These are phyloP conservation scores for Solenodon paradoxus DNA, from an alignment of 2,113 vertebrate genomes.

Conservation along the genomic window DNA sequence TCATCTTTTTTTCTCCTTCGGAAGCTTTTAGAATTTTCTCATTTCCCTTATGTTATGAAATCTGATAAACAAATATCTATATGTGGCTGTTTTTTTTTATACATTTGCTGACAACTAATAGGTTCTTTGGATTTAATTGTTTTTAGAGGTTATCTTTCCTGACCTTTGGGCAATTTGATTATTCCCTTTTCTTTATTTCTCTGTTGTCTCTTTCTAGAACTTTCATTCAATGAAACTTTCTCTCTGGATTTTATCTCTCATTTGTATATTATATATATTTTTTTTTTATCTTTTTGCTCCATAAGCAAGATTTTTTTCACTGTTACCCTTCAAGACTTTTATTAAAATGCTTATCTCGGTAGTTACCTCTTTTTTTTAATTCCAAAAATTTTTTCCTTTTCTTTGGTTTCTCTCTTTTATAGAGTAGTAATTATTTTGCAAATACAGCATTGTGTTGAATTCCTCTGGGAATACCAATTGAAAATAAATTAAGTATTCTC, in stretches of 20 bases:
- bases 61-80: neutral
- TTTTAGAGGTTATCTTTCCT: neutral
- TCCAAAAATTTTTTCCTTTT: neutral
- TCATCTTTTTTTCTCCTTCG: neutral
- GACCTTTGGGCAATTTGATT: neutral
- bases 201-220: neutral
- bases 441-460: neutral
- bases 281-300: neutral
- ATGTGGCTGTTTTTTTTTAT: neutral
- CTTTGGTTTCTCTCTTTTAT: neutral
- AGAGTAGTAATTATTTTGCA: neutral
- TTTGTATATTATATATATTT: neutral
- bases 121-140: neutral
- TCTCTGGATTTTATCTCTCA: neutral
- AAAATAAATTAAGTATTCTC: neutral
- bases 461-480: neutral
- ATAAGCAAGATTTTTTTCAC: neutral
- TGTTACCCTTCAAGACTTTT: neutral
- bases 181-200: neutral
- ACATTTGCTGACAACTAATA: neutral
- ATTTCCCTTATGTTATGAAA: neutral
- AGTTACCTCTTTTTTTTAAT: neutral
- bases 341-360: neutral
- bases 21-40: neutral
- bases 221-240: neutral